phyloP scores from a whole-genome alignment of 2,113 vertebrate species.

The Piprites chloris region DNA sequence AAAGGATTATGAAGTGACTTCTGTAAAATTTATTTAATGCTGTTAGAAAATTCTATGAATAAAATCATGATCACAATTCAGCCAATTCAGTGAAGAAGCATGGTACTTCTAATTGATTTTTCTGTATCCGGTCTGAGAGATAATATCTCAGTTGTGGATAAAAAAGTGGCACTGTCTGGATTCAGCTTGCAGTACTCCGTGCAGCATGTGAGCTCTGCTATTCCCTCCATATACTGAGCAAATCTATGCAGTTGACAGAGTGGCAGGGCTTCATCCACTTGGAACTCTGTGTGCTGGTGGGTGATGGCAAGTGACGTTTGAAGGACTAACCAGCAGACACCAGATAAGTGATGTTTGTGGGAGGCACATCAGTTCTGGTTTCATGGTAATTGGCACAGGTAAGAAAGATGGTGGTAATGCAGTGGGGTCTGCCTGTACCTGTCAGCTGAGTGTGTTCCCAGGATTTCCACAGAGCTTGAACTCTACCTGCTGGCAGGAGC shows the following conservation, averaged over 20 bases:
- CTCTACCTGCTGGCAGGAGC: not conserved
- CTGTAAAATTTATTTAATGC: not conserved
- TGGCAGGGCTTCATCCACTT: not conserved
- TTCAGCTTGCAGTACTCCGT: accelerated
- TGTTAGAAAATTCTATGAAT: not conserved
- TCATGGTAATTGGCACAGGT: accelerated
- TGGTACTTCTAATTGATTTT: not conserved
- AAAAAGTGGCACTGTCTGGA: not conserved
- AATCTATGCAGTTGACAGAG: not conserved
- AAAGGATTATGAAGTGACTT: not conserved
- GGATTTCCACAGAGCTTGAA: not conserved
- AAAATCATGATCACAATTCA: not conserved
- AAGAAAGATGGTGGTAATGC: not conserved
- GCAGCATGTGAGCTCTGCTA: accelerated
- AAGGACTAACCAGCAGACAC: not conserved
- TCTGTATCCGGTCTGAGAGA: not conserved
- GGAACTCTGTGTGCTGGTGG: not conserved
- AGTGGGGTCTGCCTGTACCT: accelerated
- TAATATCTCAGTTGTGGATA: not conserved
- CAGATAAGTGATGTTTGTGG: not conserved
- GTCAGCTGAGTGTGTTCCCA: not conserved
- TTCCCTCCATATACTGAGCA: accelerated
- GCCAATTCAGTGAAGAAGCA: not conserved
- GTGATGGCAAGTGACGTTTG: not conserved
- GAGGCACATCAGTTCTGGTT: accelerated